Evolutionary conservation across 1,140 invertebrate genomes (phyloP).

Genomic region (Ceratina calcarata): DNA sequence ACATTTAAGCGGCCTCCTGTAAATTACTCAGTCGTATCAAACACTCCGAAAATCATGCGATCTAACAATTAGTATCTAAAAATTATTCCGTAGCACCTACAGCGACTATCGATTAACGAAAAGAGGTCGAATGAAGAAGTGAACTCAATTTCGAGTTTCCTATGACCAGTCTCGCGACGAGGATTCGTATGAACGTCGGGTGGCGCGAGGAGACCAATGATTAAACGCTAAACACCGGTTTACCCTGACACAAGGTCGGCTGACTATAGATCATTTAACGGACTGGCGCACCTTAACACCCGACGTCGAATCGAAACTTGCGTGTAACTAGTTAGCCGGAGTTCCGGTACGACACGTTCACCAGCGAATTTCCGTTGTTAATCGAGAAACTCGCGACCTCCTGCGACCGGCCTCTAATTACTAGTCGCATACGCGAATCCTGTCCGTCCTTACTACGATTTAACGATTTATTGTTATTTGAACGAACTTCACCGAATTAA

Average conservation of each 20-base stretch:
- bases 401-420: slow-evolving; percentile 16
- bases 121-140: not conserved
- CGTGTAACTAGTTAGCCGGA: slow-evolving; percentile 36
- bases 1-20: too few relatives aligned
- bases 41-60: too few relatives aligned
- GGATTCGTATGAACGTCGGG: not conserved
- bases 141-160: slow-evolving; percentile 28
- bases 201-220: not conserved
- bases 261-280: slow-evolving; percentile 33
- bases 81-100: not conserved
- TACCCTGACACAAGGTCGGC: not conserved
- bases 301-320: slow-evolving; percentile 43
- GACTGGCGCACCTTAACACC: slow-evolving; percentile 25
- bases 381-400: slow-evolving; percentile 35
- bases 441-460: too few relatives aligned
- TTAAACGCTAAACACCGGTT: slow-evolving; percentile 31
- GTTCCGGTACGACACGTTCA: slow-evolving; percentile 9
- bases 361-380: slow-evolving; percentile 21
- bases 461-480: too few relatives aligned
- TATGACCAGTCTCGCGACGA: not conserved
- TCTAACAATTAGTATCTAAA: too few relatives aligned
- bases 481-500: too few relatives aligned
- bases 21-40: too few relatives aligned
- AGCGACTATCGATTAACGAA: too few relatives aligned
- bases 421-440: not conserved